A percentile compares a stretch with the other conserved stretches of the same genome.
phyloP scores from a whole-genome alignment of 1,140 invertebrate genomes.

The Thereuonema tuberculata region DNA sequence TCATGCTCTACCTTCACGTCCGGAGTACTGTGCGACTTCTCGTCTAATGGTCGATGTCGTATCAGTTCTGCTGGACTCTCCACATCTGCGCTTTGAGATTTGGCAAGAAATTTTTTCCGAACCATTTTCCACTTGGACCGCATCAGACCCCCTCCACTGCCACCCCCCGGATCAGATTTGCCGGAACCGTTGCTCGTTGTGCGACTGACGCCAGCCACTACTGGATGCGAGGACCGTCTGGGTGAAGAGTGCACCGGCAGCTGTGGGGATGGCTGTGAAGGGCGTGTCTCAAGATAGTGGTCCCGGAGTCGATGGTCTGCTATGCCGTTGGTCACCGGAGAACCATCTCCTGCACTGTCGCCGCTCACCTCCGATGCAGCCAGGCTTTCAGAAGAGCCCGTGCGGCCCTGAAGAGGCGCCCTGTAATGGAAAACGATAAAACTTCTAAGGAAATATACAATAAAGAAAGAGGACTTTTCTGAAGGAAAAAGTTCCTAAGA shows the following conservation, averaged over 20 bases:
- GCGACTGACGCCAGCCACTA: too few relatives aligned
- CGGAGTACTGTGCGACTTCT: background rate
- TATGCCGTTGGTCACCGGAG: too few relatives aligned
- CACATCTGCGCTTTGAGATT: background rate
- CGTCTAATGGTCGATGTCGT: background rate
- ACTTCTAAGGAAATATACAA: too few relatives aligned
- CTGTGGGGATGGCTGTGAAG: background rate
- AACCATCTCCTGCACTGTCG: too few relatives aligned
- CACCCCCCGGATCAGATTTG: background rate
- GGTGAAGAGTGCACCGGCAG: background rate
- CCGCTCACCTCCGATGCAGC: background rate
- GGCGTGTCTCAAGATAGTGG: too few relatives aligned
- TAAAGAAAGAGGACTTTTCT: too few relatives aligned
- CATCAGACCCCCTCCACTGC: background rate
- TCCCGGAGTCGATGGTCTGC: too few relatives aligned
- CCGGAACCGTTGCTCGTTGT: background rate
- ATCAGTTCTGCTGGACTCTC: background rate
- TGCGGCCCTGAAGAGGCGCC: too few relatives aligned
- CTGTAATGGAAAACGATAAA: too few relatives aligned
- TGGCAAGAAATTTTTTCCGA: background rate
- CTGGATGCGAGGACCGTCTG: too few relatives aligned
- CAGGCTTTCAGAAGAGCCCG: background rate
- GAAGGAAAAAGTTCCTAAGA: too few relatives aligned
- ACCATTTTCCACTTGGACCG: background rate
- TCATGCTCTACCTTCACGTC: background rate